Evolutionary conservation across 2,113 vertebrate genomes (phyloP), one percentile per base, ranked within the genome.

Genomic region (Bostrychus sinensis): DNA sequence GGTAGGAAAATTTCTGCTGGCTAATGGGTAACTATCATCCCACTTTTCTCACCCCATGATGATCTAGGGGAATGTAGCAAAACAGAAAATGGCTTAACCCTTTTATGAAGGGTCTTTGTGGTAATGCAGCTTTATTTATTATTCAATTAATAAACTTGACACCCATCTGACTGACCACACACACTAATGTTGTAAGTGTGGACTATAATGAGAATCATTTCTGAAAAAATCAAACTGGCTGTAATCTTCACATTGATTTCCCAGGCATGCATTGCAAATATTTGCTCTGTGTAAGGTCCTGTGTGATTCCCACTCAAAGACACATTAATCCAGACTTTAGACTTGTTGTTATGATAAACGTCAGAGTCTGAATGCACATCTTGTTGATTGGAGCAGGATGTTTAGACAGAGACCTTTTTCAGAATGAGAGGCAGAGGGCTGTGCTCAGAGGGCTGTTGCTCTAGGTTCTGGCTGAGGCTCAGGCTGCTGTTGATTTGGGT

Each of bases 381-480:
- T 77, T 73, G 70, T 50, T 64, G 43, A 43, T 51, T 73, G 54
- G 61, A 72, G 75, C 85, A 84, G 86, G 81, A 86, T 91, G 81
- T 91, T 88, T 88, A 71, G 77, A 88, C 79, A 78, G 71, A 69
- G 68, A 98, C 96, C 94, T 96, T 96, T 92, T 98, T 99, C 70
- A 99, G 91, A 66, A 95, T 81, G 80, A 98, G 92, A 46, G 96
- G 95, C 71, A 99, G 82, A 55, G 89, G 90, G 84, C 88, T 91
- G 72, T 84, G 78, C 17, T 82, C 82, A 32, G 60, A 37, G 48
- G 74, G 72, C 75, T 84, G 85, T 75, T 90, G 87, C 79, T 86
- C 85, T 81, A 74, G 80, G 81, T 78, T 70, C 58, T 82, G 89
- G 67, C 72, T 51, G 59, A 74, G 54, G 66, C 4, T 63, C 66